Evolutionary conservation across 2,113 vertebrate species (phyloP).

Genomic region (Polyodon spathula): DNA sequence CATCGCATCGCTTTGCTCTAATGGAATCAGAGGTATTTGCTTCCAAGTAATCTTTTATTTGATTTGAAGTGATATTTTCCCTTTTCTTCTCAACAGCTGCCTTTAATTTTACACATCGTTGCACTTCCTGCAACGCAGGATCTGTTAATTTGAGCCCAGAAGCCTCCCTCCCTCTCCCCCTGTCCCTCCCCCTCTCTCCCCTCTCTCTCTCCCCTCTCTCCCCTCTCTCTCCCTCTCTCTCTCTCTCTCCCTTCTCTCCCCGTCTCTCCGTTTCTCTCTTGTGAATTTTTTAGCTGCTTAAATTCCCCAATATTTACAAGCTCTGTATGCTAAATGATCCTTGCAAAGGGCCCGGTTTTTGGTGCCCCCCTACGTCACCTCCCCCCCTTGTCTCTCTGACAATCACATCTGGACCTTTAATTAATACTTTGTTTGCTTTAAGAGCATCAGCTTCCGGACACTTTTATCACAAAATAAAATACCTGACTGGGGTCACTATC

Average conservation of each 20-base stretch:
- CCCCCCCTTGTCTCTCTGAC: conserved; percentile 39
- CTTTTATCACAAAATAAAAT: conserved; percentile 26
- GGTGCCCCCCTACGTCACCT: conserved; percentile 30
- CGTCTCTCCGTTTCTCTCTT: conserved; percentile 23
- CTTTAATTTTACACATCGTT: conserved; percentile 70
- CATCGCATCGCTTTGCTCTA: conserved; percentile 23
- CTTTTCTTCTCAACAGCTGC: conserved; percentile 56
- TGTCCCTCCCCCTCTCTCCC: conserved; percentile 26
- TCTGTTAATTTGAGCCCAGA: conserved; percentile 49
- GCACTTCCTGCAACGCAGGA: conserved; percentile 67
- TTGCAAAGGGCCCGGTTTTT: conserved; percentile 32
- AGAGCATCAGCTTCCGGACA: conserved; percentile 43
- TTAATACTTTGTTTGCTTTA: conserved; percentile 42
- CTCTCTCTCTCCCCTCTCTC: no score
- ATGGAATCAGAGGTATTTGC: conserved; percentile 28
- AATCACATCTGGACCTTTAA: conserved; percentile 48
- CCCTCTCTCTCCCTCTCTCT: conserved; percentile 24
- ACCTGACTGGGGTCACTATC: conserved; percentile 24
- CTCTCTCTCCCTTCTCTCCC: conserved; percentile 25
- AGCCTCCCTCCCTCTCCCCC: conserved; percentile 29
- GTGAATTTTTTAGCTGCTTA: conserved; percentile 38
- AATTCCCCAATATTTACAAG: conserved; percentile 65
- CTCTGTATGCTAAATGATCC: conserved; percentile 61
- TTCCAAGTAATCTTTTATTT: conserved; percentile 22
- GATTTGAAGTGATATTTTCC: conserved; percentile 35